Evolutionary conservation across 2,888 invertebrate genomes (phyloP), one percentile per base, ranked within the genome.

Genomic region (Xylocampa areola): DNA sequence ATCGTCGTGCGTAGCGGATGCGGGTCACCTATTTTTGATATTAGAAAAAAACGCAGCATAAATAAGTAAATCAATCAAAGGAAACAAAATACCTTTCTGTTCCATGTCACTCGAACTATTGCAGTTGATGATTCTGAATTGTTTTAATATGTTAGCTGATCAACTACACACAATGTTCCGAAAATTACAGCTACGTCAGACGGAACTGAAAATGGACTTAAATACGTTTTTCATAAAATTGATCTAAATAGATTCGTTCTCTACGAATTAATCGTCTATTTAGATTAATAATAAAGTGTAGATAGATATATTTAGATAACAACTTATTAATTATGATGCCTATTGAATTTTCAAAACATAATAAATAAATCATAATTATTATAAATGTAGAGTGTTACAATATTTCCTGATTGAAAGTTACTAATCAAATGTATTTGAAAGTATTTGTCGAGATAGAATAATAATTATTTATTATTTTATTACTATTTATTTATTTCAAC

Each of bases 381-480:
- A n/a, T n/a, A n/a, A n/a, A n/a, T n/a, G n/a, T n/a, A n/a, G n/a
- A n/a, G n/a, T 37, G 63, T 63, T 21, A 43, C n/a, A 52, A 13
- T 16, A 30, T 21, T 50, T 19, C 30, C 11, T 14, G 29, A 29
- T 35, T 10, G 19, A 29, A 13, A 7, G 45, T n/a, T 47, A 32
- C 13, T 13, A 25, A 57, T 57, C 32, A 66, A 25, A 45, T 59
- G 30, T 44, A 30, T 32, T 51, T 48, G 27, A 39, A 49, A 39
- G n/a, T 49, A 39, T 61, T 50, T 62, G 29, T 51, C 35, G 36
- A 44, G 48, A 72, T 55, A 65, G 39, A 49, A 70, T 69, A 68
- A 76, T 75, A 73, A n/a, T n/a, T n/a, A n/a, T n/a, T n/a, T n/a
- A n/a, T n/a, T n/a, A n/a, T n/a, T n/a, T n/a, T n/a, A n/a, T n/a